Base-by-base conservation (phyloP, 2,888 invertebrate genomes). In the Ramazzottius varieornatus region DNA sequence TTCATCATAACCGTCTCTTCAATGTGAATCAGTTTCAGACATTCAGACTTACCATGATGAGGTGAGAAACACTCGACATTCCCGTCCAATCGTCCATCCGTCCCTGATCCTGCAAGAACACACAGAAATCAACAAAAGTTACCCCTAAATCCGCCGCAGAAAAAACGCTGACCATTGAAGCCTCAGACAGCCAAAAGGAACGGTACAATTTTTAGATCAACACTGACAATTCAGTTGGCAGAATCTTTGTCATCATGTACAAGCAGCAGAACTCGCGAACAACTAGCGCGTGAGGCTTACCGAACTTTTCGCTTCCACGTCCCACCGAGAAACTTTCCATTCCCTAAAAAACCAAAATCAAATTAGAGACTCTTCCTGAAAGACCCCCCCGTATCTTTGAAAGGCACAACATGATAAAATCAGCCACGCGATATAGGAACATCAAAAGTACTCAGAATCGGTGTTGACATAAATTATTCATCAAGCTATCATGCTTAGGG, bases 181-280 rank as follows among this genome's bases (percentile, higher is more conserved):
- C 24, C 54, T 54, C 54, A 54, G 54, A 54, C 54, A 54, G 54
- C 54, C 54, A 54, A n/a, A n/a, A n/a, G 54, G 54, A 29, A 54
- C 13, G 20, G 54, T 13, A 54, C 29, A 40, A 40, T 54, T 54
- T 54, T 8, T 16, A 54, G 24, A 54, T 54, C 54, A 24, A 54
- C 54, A 54, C 40, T 54, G 54, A 29, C 4, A 16, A 13, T 54
- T 54, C 54, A 54, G 54, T 29, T 54, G 54, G 54, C 54, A 54
- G 54, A 54, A 54, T 54, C 54, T 16, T 54, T 54, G 54, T 54
- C 54, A 54, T 54, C 54, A 54, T 54, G 20, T 24, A 24, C 40
- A 40, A 20, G 20, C 8, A 40, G 40, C 8, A 40, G 40, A 13
- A 40, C 8, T 8, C 40, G 40, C 8, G 40, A 40, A 40, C 20